These are phyloP conservation scores for Agrilus biguttatus DNA, from an alignment of 2,888 invertebrate genomes.

Conservation along the genomic window DNA sequence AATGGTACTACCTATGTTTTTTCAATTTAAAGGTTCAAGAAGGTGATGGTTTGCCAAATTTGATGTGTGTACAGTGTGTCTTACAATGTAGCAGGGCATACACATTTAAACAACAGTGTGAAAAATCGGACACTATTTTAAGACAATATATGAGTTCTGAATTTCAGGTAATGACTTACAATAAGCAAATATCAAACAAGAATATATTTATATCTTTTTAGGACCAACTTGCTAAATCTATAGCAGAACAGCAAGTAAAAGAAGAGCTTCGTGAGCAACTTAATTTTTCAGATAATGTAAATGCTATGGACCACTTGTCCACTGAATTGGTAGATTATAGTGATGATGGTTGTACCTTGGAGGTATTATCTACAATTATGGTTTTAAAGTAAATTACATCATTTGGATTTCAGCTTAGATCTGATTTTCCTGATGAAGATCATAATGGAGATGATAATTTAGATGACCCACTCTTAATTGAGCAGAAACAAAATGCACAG, in stretches of 20 bases:
- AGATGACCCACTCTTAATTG: not conserved
- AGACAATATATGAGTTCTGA: constrained; percentile 27
- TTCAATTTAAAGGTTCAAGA: constrained; percentile 24
- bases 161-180: constrained; percentile 25
- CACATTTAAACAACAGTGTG: constrained; percentile 35
- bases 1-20: not conserved
- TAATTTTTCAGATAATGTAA: constrained; percentile 21
- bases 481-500: constrained; percentile 5
- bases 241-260: constrained; percentile 18
- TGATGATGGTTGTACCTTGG: constrained; percentile 13
- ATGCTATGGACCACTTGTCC: constrained; percentile 10
- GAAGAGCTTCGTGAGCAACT: constrained; percentile 24
- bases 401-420: too few species aligned
- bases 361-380: constrained; percentile 3
- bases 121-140: constrained; percentile 31
- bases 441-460: not conserved
- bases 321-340: constrained; percentile 10
- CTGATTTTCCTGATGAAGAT: constrained; percentile 4
- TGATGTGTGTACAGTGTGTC: constrained; percentile 37
- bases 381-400: too few species aligned
- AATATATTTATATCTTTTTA: not conserved
- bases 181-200: too few species aligned
- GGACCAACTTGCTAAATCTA: constrained; percentile 16
- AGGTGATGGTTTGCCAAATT: constrained; percentile 34
- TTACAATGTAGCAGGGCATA: constrained; percentile 36